These are phyloP conservation scores for Lepus townsendii DNA, from an alignment of 2,797 vertebrate genomes.

Conservation along the genomic window DNA sequence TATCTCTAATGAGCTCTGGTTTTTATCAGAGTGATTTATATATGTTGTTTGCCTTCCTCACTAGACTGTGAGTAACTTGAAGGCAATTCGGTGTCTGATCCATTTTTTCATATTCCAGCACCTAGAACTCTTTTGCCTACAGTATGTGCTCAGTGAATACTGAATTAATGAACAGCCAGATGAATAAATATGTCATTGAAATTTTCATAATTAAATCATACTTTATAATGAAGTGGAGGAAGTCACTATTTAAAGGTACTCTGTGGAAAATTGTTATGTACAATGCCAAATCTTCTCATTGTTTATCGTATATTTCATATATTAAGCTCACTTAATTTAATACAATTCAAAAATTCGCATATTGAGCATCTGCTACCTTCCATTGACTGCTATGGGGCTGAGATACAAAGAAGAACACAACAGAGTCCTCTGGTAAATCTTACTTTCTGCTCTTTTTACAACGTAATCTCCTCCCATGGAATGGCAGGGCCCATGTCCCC, in stretches of 20 bases:
- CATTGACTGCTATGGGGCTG: constrained; percentile 54
- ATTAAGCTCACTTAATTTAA: constrained; percentile 79
- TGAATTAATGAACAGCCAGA: constrained; percentile 73
- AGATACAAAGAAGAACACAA: constrained; percentile 62
- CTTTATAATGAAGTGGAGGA: constrained; percentile 81
- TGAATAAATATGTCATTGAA: constrained; percentile 79
- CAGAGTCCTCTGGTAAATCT: constrained; percentile 25
- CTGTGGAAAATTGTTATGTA: constrained; percentile 71
- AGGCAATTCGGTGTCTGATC: constrained; percentile 59
- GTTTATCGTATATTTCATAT: constrained; percentile 74
- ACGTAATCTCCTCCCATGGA: neutral
- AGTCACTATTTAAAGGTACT: constrained; percentile 76
- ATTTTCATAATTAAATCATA: constrained; percentile 81
- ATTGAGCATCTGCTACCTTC: constrained; percentile 69
- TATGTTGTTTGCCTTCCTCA: neutral
- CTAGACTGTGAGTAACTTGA: constrained; percentile 64
- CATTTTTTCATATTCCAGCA: constrained; percentile 64
- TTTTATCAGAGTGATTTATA: constrained; percentile 31
- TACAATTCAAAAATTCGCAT: constrained; percentile 70
- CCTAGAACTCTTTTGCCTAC: constrained; percentile 59
- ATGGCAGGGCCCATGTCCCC: neutral
- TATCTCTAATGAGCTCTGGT: constrained; percentile 31
- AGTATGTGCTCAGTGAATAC: constrained; percentile 69
- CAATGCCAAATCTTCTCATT: constrained; percentile 69
- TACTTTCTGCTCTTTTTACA: constrained; percentile 53